phyloP scores from a whole-genome alignment of 2,888 invertebrate genomes.

The Unio delphinus region DNA sequence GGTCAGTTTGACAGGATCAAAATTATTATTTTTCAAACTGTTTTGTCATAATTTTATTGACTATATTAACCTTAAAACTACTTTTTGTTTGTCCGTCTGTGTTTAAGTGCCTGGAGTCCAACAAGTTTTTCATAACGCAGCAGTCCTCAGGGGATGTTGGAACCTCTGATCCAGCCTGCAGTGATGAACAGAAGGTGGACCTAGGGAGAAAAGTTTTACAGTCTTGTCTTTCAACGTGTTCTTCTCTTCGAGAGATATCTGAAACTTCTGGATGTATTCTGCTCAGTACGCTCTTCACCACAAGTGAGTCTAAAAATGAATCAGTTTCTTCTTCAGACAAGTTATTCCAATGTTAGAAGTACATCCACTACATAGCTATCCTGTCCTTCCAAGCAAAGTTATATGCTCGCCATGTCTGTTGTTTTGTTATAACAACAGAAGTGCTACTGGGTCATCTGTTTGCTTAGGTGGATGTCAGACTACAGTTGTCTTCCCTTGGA shows the following conservation, averaged over 20 bases:
- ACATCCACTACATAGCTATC: no score
- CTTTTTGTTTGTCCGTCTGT: background rate
- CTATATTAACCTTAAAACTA: no score
- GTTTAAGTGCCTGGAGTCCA: slow-evolving; percentile 75
- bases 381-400: no score
- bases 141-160: slow-evolving; percentile 81
- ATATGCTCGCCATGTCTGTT: no score
- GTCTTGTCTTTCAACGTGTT: slow-evolving; percentile 92
- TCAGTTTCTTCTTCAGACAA: background rate
- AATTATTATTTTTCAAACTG: no score
- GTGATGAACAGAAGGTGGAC: slow-evolving; percentile 83
- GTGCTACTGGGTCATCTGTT: no score
- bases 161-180: slow-evolving; percentile 75
- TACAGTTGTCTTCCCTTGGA: no score
- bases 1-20: no score
- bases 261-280: slow-evolving; percentile 71
- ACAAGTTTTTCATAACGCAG: slow-evolving; percentile 86
- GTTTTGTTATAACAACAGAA: no score
- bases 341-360: no score
- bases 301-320: slow-evolving; percentile 42
- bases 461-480: no score
- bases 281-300: slow-evolving; percentile 43
- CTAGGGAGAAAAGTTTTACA: slow-evolving; percentile 89
- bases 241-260: slow-evolving; percentile 82
- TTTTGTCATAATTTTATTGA: no score